Conservation (phyloP, 2,797 vertebrate genomes). For the Sylvia borin region DNA sequence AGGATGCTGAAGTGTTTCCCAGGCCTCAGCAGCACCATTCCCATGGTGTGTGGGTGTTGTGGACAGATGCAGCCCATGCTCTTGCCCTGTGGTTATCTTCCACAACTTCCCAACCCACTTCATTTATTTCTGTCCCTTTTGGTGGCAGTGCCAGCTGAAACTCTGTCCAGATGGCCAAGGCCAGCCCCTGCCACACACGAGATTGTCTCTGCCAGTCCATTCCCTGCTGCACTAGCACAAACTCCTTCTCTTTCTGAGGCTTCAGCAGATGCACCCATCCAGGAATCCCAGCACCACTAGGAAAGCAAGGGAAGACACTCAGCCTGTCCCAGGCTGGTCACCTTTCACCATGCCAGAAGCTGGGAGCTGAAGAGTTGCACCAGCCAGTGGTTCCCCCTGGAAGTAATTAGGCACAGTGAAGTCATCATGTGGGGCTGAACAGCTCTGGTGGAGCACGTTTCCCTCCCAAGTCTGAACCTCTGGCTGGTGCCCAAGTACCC, state of each 20-base stretch:
- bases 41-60: neutral
- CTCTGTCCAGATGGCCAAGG: neutral
- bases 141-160: neutral
- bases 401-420: neutral
- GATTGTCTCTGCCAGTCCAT: neutral
- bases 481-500: neutral
- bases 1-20: neutral
- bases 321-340: neutral
- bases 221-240: neutral
- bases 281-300: neutral
- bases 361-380: neutral
- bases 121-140: neutral
- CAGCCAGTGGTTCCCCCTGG: neutral
- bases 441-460: neutral
- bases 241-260: neutral
- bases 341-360: neutral
- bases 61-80: neutral
- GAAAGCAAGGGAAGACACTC: neutral
- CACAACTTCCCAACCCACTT: neutral
- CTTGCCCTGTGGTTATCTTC: neutral
- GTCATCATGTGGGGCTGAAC: neutral
- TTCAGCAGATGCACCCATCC: neutral
- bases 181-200: accelerated
- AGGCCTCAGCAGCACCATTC: neutral
- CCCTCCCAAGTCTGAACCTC: neutral